Evolutionary conservation across 2,888 invertebrate species (phyloP).

Genomic region (Halictus quadricinctus): DNA sequence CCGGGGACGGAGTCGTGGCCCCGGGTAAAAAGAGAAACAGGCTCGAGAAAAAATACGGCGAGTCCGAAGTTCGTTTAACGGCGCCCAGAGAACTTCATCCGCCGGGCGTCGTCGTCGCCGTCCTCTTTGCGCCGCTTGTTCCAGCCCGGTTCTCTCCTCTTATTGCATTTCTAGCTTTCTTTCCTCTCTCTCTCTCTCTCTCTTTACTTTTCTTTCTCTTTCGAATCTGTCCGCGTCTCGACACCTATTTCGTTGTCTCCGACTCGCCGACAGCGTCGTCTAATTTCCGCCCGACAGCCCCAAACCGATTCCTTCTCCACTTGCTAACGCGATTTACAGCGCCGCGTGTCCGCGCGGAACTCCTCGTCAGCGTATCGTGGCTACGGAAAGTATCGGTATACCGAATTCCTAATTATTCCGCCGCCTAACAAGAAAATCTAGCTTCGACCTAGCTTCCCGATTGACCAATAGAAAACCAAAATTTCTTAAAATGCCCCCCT

Average conservation of each 20-base stretch:
- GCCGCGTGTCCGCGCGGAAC: neutral
- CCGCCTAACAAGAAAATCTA: too few species aligned
- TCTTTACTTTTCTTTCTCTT: neutral
- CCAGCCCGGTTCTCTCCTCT: constrained; percentile 29
- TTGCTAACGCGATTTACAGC: constrained; percentile 37
- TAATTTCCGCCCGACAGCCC: constrained; percentile 54
- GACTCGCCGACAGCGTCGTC: constrained; percentile 34
- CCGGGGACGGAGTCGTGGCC: constrained; percentile 34
- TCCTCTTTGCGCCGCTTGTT: constrained; percentile 10
- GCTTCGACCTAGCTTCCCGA: too few species aligned
- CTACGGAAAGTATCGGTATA: neutral
- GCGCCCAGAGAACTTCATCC: constrained; percentile 67
- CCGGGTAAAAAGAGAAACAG: constrained; percentile 39
- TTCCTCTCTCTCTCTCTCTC: neutral
- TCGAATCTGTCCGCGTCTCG: constrained; percentile 25
- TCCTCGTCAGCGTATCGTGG: neutral
- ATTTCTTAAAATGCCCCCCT: too few species aligned
- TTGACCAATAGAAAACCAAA: too few species aligned
- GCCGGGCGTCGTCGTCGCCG: constrained; percentile 35
- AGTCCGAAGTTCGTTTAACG: constrained; percentile 69
- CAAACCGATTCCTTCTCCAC: constrained; percentile 44
- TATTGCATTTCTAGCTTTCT: constrained; percentile 5
- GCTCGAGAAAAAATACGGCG: constrained; percentile 67
- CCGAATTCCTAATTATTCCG: too few species aligned
- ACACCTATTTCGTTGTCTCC: constrained; percentile 43